Percentiles rank a stretch among this genome's conserved stretches.
Evolutionary conservation across 2,888 invertebrate genomes (phyloP).

Genomic region (Toxonevra muliebris): DNA sequence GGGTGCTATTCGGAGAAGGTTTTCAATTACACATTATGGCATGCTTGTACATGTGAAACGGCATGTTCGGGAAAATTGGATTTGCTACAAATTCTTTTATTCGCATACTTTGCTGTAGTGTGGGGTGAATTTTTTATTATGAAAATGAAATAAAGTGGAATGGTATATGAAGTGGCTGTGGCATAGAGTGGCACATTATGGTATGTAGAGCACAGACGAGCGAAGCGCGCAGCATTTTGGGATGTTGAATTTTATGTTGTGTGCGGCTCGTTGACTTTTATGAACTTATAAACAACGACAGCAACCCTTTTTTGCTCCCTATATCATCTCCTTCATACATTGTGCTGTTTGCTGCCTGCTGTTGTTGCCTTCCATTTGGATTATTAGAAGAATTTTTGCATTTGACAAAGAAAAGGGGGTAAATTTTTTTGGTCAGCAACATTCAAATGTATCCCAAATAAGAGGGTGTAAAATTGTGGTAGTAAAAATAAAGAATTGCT

Average conservation of each 20-base stretch:
- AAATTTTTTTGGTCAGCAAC: background rate
- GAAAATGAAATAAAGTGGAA: background rate
- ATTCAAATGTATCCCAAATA: no score
- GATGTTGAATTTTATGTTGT: conserved; percentile 21
- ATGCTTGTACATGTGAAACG: conserved; percentile 27
- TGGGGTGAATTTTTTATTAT: no score
- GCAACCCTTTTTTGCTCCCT: conserved; percentile 5
- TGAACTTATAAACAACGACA: conserved; percentile 62
- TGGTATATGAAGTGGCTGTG: background rate
- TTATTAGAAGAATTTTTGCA: conserved; percentile 57
- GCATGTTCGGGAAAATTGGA: conserved; percentile 51
- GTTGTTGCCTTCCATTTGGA: conserved; percentile 46
- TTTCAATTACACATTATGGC: conserved; percentile 64
- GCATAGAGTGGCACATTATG: background rate
- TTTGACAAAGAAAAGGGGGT: background rate
- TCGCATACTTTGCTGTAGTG: conserved; percentile 11
- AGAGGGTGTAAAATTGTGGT: conserved; percentile 3
- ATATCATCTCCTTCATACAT: background rate
- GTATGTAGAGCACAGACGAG: background rate
- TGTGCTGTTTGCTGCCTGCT: background rate
- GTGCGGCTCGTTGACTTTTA: conserved; percentile 61
- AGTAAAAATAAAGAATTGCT: conserved; percentile 12
- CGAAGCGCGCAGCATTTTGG: background rate
- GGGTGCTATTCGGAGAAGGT: conserved; percentile 59
- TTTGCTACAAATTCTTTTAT: conserved; percentile 53